Evolutionary conservation across 2,113 vertebrate genomes (phyloP).

Genomic region (Phaetusa simplex): DNA sequence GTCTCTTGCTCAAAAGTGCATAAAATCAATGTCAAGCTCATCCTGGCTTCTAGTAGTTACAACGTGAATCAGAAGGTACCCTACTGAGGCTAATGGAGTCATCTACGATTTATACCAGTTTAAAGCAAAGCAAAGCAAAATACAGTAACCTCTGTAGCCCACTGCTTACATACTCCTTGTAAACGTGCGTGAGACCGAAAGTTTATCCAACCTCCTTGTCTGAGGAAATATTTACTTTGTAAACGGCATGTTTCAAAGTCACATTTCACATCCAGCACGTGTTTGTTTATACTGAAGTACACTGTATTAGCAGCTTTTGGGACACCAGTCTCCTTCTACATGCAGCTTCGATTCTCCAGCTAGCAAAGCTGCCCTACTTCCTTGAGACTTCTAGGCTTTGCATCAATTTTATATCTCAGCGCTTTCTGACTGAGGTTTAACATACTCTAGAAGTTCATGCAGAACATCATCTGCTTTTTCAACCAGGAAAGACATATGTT

Average conservation of each 20-base stretch:
- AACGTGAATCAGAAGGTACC: background rate
- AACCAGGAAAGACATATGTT: fast-evolving
- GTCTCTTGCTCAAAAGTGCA: background rate
- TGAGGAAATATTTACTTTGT: background rate
- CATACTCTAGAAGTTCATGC: background rate
- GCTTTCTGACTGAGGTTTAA: background rate
- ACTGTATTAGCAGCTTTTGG: background rate
- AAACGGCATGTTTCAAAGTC: background rate
- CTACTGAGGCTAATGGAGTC: background rate
- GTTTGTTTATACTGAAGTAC: background rate
- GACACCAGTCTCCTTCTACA: background rate
- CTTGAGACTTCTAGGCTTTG: background rate
- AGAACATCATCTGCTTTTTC: background rate
- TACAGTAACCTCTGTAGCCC: background rate
- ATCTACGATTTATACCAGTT: background rate
- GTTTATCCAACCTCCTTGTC: background rate
- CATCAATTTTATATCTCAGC: background rate
- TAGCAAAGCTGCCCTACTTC: background rate
- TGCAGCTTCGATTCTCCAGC: fast-evolving
- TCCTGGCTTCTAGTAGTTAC: background rate
- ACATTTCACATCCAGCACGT: background rate
- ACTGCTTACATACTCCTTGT: background rate
- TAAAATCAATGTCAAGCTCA: background rate
- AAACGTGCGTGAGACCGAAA: background rate
- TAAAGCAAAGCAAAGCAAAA: background rate